Conservation (phyloP, 2,797 vertebrate genomes). For the Thripadectes ignobilis region DNA sequence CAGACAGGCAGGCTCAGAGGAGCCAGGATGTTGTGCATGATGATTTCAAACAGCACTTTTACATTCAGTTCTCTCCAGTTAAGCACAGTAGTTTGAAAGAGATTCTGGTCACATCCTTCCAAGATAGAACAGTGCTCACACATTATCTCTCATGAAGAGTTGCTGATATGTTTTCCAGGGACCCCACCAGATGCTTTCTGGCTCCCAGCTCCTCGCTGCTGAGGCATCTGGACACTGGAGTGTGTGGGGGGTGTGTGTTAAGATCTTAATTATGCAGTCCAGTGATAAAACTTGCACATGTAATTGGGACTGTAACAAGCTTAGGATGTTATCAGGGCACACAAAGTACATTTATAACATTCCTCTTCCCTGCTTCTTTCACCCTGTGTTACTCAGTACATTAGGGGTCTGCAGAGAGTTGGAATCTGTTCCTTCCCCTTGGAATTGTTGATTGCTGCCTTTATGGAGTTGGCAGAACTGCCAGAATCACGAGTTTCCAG, state of each 20-base stretch:
- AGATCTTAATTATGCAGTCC: neutral
- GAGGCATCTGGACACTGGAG: neutral
- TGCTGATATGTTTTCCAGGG: neutral
- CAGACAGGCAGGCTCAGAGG: neutral
- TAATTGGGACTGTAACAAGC: neutral
- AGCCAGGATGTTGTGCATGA: neutral
- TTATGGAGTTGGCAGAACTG: neutral
- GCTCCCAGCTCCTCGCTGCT: neutral
- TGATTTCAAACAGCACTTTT: neutral
- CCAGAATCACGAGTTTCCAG: neutral
- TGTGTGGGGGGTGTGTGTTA: neutral
- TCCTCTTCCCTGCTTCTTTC: neutral
- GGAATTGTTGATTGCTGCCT: neutral
- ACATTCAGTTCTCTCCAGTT: neutral
- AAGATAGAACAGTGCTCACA: neutral
- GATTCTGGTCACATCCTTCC: neutral
- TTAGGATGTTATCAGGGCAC: neutral
- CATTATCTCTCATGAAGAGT: neutral
- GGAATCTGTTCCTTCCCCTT: neutral
- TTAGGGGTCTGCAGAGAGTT: neutral
- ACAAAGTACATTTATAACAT: neutral
- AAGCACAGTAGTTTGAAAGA: neutral
- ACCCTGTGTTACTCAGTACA: accelerated
- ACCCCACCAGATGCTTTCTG: neutral
- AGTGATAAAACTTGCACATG: neutral